Conservation (phyloP, 2,888 invertebrate genomes). For the Trilocha varians region DNA sequence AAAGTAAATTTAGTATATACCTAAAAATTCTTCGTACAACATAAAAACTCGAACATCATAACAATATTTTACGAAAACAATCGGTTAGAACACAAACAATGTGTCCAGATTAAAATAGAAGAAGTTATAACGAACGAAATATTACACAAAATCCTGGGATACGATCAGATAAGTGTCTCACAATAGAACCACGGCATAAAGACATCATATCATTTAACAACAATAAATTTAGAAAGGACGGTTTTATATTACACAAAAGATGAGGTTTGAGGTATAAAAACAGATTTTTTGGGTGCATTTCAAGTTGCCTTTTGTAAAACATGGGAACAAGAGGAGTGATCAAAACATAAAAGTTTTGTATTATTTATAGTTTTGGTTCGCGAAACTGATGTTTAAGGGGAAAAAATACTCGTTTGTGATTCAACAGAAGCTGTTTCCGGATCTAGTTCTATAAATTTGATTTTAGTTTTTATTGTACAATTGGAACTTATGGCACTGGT, state of each 20-base stretch:
- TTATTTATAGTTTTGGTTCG: constrained; percentile 39
- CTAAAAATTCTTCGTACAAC: neutral
- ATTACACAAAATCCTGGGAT: constrained; percentile 19
- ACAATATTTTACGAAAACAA: neutral
- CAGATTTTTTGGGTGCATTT: constrained; percentile 50
- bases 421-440: neutral
- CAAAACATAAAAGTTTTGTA: constrained; percentile 48
- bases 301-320: constrained; percentile 44
- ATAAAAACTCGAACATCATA: neutral
- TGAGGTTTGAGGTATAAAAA: constrained; percentile 46
- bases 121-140: neutral
- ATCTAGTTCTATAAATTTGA: neutral
- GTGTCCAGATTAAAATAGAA: constrained; percentile 3
- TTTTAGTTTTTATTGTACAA: neutral
- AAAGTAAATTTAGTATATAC: too few relatives aligned
- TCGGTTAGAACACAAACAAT: constrained; percentile 9
- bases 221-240: constrained; percentile 67
- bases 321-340: constrained; percentile 67
- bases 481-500: too few relatives aligned
- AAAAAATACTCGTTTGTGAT: constrained; percentile 5
- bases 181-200: constrained; percentile 62
- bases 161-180: constrained; percentile 67
- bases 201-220: constrained; percentile 69
- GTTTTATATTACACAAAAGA: constrained; percentile 61
- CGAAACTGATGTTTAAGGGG: constrained; percentile 9